phyloP scores from a whole-genome alignment of 2,888 invertebrate genomes.

The Aphidius colemani region DNA sequence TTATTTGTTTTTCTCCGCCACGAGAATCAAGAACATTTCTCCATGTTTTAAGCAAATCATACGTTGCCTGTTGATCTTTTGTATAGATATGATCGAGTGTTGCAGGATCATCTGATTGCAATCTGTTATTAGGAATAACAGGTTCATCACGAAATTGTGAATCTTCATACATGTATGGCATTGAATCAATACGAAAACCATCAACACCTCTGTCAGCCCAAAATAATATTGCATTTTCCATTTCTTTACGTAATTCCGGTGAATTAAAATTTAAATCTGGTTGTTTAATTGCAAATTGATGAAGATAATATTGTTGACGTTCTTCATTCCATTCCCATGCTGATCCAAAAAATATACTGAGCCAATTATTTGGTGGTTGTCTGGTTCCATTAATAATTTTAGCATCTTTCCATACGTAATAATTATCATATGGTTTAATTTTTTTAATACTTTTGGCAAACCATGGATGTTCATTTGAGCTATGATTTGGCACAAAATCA shows the following conservation, averaged over 20 bases:
- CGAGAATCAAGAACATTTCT: conserved; percentile 64
- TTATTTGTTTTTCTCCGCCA: conserved; percentile 57
- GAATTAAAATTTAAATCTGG: conserved; percentile 70
- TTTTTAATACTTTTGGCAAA: conserved; percentile 72
- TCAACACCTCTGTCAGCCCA: conserved; percentile 66
- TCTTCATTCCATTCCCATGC: conserved; percentile 67
- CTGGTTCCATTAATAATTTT: conserved; percentile 46
- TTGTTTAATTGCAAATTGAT: conserved; percentile 66
- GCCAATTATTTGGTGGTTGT: conserved; percentile 61
- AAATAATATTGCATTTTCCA: conserved; percentile 62
- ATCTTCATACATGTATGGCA: conserved; percentile 45
- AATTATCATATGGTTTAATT: conserved; percentile 71
- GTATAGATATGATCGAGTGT: conserved; percentile 56
- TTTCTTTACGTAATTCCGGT: conserved; percentile 59
- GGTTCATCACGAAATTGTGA: conserved; percentile 46
- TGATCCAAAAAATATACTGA: conserved; percentile 58
- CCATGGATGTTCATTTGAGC: conserved; percentile 80
- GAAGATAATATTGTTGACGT: conserved; percentile 66
- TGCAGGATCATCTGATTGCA: conserved; percentile 41
- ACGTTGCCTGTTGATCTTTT: conserved; percentile 45
- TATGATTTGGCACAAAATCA: conserved; percentile 67
- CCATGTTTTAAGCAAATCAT: conserved; percentile 63
- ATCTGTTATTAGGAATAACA: conserved; percentile 31
- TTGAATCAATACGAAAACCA: conserved; percentile 64
- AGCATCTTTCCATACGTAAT: conserved; percentile 76